Evolutionary conservation across 2,797 vertebrate genomes (phyloP).

Genomic region (Crypturellus tataupa): DNA sequence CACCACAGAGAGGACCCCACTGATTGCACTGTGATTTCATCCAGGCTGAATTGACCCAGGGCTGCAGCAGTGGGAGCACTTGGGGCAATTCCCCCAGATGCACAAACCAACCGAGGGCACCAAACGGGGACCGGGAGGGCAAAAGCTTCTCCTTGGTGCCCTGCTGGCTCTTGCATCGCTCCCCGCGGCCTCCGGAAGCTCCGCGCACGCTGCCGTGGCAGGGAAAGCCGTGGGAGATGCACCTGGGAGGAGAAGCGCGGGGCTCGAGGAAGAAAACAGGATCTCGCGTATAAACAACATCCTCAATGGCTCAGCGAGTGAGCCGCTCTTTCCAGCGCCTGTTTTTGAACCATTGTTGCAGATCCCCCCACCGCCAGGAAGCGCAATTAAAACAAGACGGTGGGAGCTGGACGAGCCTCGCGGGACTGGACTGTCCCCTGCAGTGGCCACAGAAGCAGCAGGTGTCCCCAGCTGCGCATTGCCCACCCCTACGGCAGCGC

Average conservation of each 20-base stretch:
- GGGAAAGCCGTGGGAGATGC: conserved; percentile 76
- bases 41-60: neutral
- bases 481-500: neutral
- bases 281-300: conserved; percentile 85
- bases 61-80: neutral
- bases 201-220: conserved; percentile 10
- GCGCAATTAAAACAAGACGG: conserved; percentile 35
- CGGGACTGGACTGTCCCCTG: neutral
- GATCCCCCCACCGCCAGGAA: neutral
- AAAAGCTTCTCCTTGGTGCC: conserved; percentile 53
- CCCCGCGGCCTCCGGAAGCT: conserved; percentile 75
- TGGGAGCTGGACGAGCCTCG: neutral
- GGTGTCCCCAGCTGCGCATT: neutral
- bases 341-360: conserved; percentile 62
- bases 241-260: conserved; percentile 81
- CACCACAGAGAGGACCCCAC: fast-evolving
- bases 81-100: neutral
- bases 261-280: conserved; percentile 86
- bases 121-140: neutral
- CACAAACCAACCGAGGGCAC: neutral
- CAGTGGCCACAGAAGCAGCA: too few species aligned
- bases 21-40: fast-evolving
- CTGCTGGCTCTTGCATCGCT: neutral
- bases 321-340: conserved; percentile 72
- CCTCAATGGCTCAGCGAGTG: conserved; percentile 74